Base-by-base conservation (phyloP, 2,113 vertebrate genomes). In the Podiceps cristatus region DNA sequence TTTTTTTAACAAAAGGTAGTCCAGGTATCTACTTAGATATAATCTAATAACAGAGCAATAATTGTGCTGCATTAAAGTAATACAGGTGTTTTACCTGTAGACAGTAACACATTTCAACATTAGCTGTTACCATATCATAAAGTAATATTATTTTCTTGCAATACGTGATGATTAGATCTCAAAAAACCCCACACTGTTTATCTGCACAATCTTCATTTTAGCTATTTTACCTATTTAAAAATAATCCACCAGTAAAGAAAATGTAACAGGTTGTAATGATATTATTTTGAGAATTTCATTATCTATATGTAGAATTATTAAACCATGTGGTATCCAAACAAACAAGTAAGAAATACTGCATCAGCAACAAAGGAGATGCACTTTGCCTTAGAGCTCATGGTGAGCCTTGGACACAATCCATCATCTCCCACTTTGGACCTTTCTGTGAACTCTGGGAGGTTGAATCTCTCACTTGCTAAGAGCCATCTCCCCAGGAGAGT, bases 31-130 rank as follows among this genome's bases (percentile, higher is more conserved):
- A 69, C 69, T 96, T 82, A 95, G 33, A 74, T 44, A 47, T 68
- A 80, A 76, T 77, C 55, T 88, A 93, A 85, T 47, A 87, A 67
- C 66, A 77, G 23, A 66, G 45, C 69, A 80, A 96, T 97, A 93
- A 91, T 90, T 88, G 71, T 86, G 62, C 28, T 84, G 49, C 45
- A 87, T 96, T 95, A 82, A 90, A 92, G 37, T 96, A 94, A 90
- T 95, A 50, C 47, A 59, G 86, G 28, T 87, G 60, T 80, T 89
- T 89, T 88, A 86, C 55, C 60, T 86, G 44, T 8, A 75, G 31
- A n/a, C 28, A 73, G 79, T 69, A 97, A 96, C 25, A 85, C 35
- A 35, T 96, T 94, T 97, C 91, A 80, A 52, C 77, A 83, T 94
- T 87, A 88, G 50, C 77, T 97, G 84, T 78, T 89, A 85, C 76